Conservation (phyloP, 1,140 invertebrate genomes). For the Eufriesea mexicana region DNA sequence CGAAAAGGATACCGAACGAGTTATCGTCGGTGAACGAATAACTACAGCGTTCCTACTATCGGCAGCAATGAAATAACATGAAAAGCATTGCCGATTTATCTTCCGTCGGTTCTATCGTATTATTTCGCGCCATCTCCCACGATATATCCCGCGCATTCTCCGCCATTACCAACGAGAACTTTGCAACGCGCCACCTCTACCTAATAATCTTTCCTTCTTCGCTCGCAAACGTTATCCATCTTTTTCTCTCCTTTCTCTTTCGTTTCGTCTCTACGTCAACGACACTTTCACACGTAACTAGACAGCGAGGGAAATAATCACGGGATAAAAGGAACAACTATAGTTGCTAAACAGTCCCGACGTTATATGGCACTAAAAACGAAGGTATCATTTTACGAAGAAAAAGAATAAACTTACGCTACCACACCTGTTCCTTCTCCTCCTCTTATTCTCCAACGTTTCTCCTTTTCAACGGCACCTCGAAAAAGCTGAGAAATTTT, state of each 20-base stretch:
- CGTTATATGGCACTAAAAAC: conserved; percentile 16
- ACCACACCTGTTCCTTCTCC: not conserved
- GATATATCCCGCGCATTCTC: not conserved
- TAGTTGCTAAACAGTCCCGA: too few relatives aligned
- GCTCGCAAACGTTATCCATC: not conserved
- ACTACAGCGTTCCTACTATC: not conserved
- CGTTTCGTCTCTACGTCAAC: not conserved
- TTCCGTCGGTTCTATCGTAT: not conserved
- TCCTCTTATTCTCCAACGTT: not conserved
- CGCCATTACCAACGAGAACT: not conserved
- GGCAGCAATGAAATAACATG: not conserved
- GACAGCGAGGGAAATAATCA: not conserved
- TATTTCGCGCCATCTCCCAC: not conserved
- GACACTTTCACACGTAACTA: not conserved
- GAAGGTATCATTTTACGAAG: conserved; percentile 5
- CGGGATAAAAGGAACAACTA: too few relatives aligned
- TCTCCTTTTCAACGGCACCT: not conserved
- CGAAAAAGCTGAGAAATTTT: not conserved
- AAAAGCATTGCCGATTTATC: too few relatives aligned
- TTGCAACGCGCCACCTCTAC: not conserved
- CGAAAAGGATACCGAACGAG: not conserved
- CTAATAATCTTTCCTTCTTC: not conserved
- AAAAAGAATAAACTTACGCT: not conserved
- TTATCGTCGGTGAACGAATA: not conserved
- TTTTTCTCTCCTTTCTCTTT: not conserved